Evolutionary conservation across 2,113 vertebrate species (phyloP).

Genomic region (Alosa alosa): DNA sequence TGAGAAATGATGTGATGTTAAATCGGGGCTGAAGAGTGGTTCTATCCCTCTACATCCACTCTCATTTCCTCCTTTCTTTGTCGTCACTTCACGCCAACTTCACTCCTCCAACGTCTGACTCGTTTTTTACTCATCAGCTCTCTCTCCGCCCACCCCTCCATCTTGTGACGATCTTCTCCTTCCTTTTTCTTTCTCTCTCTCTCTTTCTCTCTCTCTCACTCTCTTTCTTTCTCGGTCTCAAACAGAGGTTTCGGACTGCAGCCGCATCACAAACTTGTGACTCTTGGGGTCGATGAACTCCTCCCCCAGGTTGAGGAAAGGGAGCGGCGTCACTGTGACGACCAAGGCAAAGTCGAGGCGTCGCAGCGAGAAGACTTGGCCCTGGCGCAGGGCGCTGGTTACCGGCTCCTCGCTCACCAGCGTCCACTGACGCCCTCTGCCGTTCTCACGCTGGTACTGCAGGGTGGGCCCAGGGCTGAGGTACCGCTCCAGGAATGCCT

Average conservation of each 20-base stretch:
- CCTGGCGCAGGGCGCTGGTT: slow-evolving; percentile 79
- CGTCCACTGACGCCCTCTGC: slow-evolving; percentile 87
- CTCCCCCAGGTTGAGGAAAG: slow-evolving; percentile 85
- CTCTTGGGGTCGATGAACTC: slow-evolving; percentile 94
- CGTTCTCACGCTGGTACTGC: slow-evolving; percentile 86
- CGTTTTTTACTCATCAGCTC: neutral
- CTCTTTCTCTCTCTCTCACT: neutral
- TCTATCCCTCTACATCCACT: neutral
- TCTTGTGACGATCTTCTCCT: neutral
- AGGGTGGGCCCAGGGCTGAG: slow-evolving; percentile 84
- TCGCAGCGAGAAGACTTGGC: slow-evolving; percentile 82
- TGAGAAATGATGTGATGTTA: neutral
- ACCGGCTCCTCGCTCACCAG: slow-evolving; percentile 91
- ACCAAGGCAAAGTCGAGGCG: slow-evolving; percentile 90
- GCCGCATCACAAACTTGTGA: slow-evolving; percentile 94
- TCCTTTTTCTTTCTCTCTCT: neutral
- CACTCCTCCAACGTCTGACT: neutral
- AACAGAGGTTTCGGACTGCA: slow-evolving; percentile 93
- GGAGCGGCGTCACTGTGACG: slow-evolving; percentile 82
- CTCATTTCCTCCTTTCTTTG: neutral
- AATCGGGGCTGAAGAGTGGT: neutral
- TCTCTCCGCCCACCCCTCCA: neutral
- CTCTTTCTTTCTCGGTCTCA: slow-evolving; percentile 47
- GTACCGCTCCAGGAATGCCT: slow-evolving; percentile 92
- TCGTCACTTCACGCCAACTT: neutral